These are phyloP conservation scores for Chloroceryle inda DNA, from an alignment of 2,797 vertebrate genomes.

Conservation along the genomic window DNA sequence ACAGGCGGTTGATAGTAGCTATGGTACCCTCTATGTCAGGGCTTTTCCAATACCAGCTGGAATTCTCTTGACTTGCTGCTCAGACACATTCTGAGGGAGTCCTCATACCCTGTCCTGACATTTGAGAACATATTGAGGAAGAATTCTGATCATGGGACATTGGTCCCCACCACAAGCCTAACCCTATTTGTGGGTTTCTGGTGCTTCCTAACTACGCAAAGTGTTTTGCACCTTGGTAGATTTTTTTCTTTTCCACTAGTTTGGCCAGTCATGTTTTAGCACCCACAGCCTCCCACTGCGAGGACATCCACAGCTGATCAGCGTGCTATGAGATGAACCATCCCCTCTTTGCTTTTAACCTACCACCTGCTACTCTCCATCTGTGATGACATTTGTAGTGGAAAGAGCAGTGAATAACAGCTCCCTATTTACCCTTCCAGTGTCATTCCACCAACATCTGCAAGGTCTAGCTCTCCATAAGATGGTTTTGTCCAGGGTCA, in stretches of 20 bases:
- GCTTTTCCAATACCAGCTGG: background rate
- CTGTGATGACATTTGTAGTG: background rate
- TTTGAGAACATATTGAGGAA: background rate
- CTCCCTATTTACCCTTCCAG: background rate
- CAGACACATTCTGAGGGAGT: background rate
- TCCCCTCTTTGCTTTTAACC: background rate
- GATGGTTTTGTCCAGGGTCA: background rate
- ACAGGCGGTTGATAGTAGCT: background rate
- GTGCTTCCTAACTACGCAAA: background rate
- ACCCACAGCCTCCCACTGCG: background rate
- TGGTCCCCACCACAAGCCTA: background rate
- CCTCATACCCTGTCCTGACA: background rate
- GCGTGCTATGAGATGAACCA: background rate
- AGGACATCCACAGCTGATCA: background rate
- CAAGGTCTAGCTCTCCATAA: background rate
- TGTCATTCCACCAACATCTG: background rate
- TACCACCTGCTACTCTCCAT: background rate
- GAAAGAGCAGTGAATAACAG: background rate
- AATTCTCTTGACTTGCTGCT: background rate
- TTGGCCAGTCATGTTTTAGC: background rate
- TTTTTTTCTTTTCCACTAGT: background rate
- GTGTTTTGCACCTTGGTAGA: background rate
- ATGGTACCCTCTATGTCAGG: accelerated
- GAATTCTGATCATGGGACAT: background rate
- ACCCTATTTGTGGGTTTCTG: background rate